A percentile compares a stretch with the other conserved stretches of the same genome.
phyloP scores from a whole-genome alignment of 2,888 invertebrate genomes.

The Vannuccia rotundouncinata region DNA sequence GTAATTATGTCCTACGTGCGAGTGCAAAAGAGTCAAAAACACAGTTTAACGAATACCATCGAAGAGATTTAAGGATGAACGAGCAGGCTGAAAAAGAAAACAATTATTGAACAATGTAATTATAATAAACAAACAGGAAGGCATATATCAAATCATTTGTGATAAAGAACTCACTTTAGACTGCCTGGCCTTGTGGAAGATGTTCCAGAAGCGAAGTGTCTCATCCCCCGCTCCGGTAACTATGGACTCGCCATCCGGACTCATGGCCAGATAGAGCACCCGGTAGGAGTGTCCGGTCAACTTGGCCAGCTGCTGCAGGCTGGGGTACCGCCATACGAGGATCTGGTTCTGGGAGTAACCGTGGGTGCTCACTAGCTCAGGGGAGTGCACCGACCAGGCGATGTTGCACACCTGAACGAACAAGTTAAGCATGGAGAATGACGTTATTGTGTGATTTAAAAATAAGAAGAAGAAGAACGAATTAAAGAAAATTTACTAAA shows the following conservation, averaged over 20 bases:
- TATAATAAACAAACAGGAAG: background rate
- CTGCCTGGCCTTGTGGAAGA: conserved; percentile 90
- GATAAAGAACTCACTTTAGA: conserved; percentile 54
- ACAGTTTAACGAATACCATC: conserved; percentile 10
- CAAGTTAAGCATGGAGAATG: no score
- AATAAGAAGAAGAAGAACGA: no score
- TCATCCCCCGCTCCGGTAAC: conserved; percentile 98
- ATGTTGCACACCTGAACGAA: conserved; percentile 74
- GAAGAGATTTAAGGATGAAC: background rate
- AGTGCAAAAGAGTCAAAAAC: no score
- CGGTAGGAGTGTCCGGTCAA: conserved; percentile 91
- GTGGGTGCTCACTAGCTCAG: conserved; percentile 92
- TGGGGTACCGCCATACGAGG: conserved; percentile 96
- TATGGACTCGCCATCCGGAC: conserved; percentile 95
- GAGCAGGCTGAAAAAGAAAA: background rate
- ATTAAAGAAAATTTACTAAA: no score
- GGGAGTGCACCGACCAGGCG: conserved; percentile 97
- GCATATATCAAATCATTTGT: no score
- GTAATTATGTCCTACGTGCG: no score
- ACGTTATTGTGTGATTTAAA: no score
- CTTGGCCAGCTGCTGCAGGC: conserved; percentile 89
- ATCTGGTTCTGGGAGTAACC: conserved; percentile 98
- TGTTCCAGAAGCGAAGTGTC: conserved; percentile 95
- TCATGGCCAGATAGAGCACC: conserved; percentile 87
- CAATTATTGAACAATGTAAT: background rate